Base-by-base conservation (phyloP, 2,113 vertebrate genomes). In the Zapus hudsonius region DNA sequence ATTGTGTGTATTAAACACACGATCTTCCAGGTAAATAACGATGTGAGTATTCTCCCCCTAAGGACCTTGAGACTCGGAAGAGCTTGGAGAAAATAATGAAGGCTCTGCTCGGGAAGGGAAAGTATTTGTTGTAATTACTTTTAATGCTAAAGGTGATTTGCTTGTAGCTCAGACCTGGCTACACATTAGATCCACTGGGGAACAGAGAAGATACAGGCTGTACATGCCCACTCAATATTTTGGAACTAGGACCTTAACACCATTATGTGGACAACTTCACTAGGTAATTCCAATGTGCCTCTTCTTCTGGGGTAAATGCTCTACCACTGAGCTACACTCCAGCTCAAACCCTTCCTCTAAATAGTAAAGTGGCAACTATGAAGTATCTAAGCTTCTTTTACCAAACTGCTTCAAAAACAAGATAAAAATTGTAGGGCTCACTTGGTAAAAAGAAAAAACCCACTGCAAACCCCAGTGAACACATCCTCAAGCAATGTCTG, bases 401-500 rank as follows among this genome's bases (percentile, higher is more conserved):
- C 76, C 61, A 84, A 13, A 91, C 55, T 13, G 22, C 89, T 72
- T 76, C 69, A 82, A 89, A 66, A 87, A 10, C 52, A 91, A 7
- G 31, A 79, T 31, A 8, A 69, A 55, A 83, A 82, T 40, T 74
- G 12, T 52, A n/a, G 74, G 74, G 90, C 73, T 84, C 42, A 91
- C 66, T 27, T 44, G 44, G 36, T 70, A 0, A 12, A 31, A 47
- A 33, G 25, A 15, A 59, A 9, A 38, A 78, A 78, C 38, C 63
- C 31, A n/a, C n/a, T 61, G 16, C 33, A 72, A 42, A 91, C 20
- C 27, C 38, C 72, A 85, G 40, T 57, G 88, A 88, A 74, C 25
- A 90, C 4, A 19, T 8, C 33, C 22, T 52, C 36, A 67, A 22
- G 40, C 40, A 57, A 0, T n/a, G 74, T 42, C 36, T 55, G 55